Evolutionary conservation across 2,113 vertebrate genomes (phyloP).

Genomic region (Saimiri boliviensis): DNA sequence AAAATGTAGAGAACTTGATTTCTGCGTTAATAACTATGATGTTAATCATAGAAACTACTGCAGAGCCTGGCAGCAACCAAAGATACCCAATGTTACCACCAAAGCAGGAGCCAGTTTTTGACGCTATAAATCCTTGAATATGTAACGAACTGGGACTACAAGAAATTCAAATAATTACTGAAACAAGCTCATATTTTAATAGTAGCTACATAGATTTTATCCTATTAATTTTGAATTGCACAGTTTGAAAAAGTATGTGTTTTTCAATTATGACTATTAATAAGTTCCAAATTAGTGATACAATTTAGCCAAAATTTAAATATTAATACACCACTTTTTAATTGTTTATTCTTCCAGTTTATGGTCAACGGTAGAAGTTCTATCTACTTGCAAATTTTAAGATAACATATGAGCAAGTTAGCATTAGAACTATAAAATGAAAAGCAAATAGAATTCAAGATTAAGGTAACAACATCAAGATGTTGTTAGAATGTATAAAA

Average conservation of each 20-base stretch:
- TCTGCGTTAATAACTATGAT: background rate
- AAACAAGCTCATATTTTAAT: background rate
- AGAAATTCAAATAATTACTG: background rate
- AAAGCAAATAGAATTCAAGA: background rate
- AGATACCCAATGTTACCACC: background rate
- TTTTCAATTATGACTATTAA: background rate
- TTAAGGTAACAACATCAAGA: background rate
- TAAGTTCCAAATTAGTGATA: background rate
- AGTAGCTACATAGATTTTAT: background rate
- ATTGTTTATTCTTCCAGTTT: background rate
- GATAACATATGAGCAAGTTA: background rate
- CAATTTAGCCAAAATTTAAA: background rate
- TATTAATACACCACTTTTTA: background rate
- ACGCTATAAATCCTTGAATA: background rate
- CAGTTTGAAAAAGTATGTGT: background rate
- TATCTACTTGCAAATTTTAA: background rate
- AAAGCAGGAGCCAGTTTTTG: background rate
- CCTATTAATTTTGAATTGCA: background rate
- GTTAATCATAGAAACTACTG: background rate
- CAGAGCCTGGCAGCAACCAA: background rate
- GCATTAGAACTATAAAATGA: background rate
- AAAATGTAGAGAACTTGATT: background rate
- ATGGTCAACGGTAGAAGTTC: background rate
- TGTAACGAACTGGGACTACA: background rate
- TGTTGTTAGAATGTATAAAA: background rate